A percentile compares a stretch with the other conserved stretches of the same genome.
These are phyloP conservation scores for Sceloporus tristichus DNA, from an alignment of 2,113 vertebrate species.

Conservation along the genomic window DNA sequence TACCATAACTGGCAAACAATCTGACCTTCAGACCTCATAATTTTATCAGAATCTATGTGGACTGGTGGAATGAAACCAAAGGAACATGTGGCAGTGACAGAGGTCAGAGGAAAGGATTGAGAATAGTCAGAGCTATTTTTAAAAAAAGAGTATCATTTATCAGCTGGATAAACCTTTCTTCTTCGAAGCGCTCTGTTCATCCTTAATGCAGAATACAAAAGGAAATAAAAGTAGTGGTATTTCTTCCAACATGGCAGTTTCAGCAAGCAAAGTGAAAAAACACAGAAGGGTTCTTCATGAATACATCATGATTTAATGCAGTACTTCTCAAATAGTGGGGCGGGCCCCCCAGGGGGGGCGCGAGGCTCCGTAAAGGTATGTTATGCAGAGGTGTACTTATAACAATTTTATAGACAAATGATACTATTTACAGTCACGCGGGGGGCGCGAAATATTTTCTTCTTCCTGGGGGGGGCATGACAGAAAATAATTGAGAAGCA, in stretches of 20 bases:
- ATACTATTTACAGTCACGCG: too few relatives aligned
- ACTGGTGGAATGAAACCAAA: neutral
- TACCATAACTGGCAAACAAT: too few relatives aligned
- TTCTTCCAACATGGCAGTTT: neutral
- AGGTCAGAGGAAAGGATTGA: neutral
- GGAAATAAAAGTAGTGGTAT: neutral
- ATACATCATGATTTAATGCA: neutral
- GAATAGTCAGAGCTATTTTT: neutral
- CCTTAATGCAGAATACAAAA: neutral
- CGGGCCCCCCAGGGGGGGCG: too few relatives aligned
- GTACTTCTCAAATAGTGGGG: too few relatives aligned
- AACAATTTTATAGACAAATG: too few relatives aligned
- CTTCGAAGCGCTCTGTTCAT: neutral
- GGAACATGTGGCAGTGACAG: neutral
- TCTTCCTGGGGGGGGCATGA: too few relatives aligned
- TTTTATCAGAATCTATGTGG: neutral
- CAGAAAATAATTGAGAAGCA: too few relatives aligned
- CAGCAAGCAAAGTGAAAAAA: neutral
- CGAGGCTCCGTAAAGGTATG: too few relatives aligned
- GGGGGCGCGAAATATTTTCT: too few relatives aligned
- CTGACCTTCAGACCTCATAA: neutral
- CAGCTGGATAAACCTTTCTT: neutral
- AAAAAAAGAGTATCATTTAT: conserved; percentile 9
- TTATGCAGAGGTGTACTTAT: too few relatives aligned
- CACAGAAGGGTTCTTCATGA: neutral